Evolutionary conservation across 2,797 vertebrate genomes (phyloP).

Genomic region (Cottoperca gobio): DNA sequence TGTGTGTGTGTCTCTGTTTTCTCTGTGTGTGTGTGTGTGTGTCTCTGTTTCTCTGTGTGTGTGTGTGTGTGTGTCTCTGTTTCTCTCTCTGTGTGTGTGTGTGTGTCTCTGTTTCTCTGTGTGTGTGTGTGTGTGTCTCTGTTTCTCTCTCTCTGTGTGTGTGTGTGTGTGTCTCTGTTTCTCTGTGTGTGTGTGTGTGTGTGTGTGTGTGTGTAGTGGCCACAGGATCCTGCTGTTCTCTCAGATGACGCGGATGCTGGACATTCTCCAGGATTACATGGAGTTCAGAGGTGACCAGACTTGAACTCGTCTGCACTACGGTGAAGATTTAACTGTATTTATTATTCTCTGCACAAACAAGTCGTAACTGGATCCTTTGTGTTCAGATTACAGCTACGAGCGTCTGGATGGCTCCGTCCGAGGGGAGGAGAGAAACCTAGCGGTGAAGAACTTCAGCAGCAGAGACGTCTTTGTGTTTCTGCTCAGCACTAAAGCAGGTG

Average conservation of each 20-base stretch:
- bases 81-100: too few species aligned
- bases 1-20: too few species aligned
- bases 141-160: conserved; percentile 32
- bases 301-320: too few species aligned
- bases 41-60: too few species aligned
- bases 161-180: too few species aligned
- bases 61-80: too few species aligned
- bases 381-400: conserved; percentile 93
- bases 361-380: conserved; percentile 1
- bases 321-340: too few species aligned
- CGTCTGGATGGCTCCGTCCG: conserved; percentile 94
- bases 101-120: too few species aligned
- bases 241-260: conserved; percentile 94
- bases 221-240: conserved; percentile 94
- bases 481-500: conserved; percentile 94
- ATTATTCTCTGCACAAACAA: neutral
- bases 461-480: conserved; percentile 92
- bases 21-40: too few species aligned
- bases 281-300: conserved; percentile 89
- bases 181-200: conserved; percentile 2
- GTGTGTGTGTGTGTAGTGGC: conserved; percentile 80
- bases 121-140: neutral
- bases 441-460: conserved; percentile 93
- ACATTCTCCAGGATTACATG: conserved; percentile 96
- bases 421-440: conserved; percentile 92